Percentiles rank a stretch among this genome's conserved stretches.
Conservation (phyloP, 2,888 invertebrate genomes). For the Synergus gifuensis region DNA sequence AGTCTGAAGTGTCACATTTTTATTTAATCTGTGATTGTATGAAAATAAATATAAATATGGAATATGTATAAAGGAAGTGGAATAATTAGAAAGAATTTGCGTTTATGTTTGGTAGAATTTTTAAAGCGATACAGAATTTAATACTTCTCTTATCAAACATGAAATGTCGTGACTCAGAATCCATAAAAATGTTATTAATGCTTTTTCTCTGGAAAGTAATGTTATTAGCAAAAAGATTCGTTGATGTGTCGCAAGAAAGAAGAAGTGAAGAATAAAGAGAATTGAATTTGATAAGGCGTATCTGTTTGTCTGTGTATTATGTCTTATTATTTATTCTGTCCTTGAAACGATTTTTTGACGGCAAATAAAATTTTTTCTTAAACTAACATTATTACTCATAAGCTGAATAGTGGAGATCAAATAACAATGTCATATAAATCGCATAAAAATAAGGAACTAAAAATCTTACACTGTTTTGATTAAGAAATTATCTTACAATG, state of each 20-base stretch:
- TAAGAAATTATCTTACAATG: neutral
- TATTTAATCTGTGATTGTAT: neutral
- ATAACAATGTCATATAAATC: too few relatives aligned
- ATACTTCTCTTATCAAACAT: neutral
- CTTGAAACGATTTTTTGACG: slow-evolving; percentile 18
- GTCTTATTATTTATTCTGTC: slow-evolving; percentile 9
- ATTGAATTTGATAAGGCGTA: slow-evolving; percentile 15
- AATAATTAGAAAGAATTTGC: neutral
- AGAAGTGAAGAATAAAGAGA: slow-evolving; percentile 11
- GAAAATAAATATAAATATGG: neutral
- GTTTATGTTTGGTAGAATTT: neutral
- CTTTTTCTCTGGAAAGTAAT: neutral
- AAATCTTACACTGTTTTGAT: neutral
- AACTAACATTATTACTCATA: neutral
- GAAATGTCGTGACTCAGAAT: slow-evolving; percentile 9
- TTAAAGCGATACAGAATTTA: neutral
- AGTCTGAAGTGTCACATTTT: neutral
- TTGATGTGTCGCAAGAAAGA: neutral
- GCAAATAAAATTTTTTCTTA: neutral
- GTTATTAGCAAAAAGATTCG: neutral
- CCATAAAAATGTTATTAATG: neutral
- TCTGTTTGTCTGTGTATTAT: slow-evolving; percentile 7
- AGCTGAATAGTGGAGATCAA: neutral
- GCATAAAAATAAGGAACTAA: neutral
- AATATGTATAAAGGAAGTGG: neutral